Conservation (phyloP, 2,888 invertebrate species). For the Lasioglossum lativentre region DNA sequence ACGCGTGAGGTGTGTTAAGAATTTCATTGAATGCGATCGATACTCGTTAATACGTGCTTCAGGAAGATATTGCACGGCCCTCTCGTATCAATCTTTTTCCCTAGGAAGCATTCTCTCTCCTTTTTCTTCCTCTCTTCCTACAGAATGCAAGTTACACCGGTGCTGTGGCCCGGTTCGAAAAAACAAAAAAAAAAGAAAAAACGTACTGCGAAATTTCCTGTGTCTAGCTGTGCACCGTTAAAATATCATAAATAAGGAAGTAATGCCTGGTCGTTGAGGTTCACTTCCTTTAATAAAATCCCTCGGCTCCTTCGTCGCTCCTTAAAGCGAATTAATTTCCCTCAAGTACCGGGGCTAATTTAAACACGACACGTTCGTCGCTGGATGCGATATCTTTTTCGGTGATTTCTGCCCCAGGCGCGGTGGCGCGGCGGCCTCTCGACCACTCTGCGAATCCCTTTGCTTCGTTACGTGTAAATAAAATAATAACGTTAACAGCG, state of each 20-base stretch:
- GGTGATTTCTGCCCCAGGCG: background rate
- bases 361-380: constrained; percentile 23
- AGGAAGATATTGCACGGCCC: constrained; percentile 7
- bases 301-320: background rate
- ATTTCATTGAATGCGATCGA: constrained; percentile 20
- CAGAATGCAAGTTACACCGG: constrained; percentile 9
- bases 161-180: background rate
- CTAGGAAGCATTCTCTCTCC: background rate
- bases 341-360: constrained; percentile 24
- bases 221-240: constrained; percentile 10
- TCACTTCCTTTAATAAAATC: constrained; percentile 19
- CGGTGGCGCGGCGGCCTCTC: background rate
- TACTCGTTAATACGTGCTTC: constrained; percentile 28
- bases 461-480: background rate
- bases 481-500: background rate
- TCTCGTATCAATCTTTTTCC: constrained; percentile 17
- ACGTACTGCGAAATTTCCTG: constrained; percentile 19
- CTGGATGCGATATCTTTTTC: background rate
- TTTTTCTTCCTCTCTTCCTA: background rate
- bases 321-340: constrained; percentile 26
- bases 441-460: background rate
- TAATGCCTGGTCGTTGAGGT: constrained; percentile 27
- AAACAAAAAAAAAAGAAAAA: background rate
- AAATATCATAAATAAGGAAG: constrained; percentile 30
- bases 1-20: constrained; percentile 27